These are phyloP conservation scores for Augiades crinisus DNA, from an alignment of 2,888 invertebrate genomes.

Conservation along the genomic window DNA sequence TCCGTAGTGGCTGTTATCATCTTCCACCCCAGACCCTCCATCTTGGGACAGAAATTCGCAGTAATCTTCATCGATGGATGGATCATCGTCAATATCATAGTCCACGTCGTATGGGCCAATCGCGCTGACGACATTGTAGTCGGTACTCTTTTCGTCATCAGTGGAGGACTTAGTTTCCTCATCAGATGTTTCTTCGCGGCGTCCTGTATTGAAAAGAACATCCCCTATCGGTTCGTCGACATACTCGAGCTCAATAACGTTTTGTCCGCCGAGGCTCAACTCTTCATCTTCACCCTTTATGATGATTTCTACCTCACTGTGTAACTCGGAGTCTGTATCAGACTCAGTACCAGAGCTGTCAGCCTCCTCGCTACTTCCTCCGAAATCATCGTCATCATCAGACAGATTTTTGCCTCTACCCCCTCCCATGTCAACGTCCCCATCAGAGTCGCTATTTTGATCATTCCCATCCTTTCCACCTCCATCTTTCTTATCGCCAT, in stretches of 20 bases:
- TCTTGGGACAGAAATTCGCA: conserved; percentile 3
- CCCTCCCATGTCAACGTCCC: not conserved
- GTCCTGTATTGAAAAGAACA: too few species aligned
- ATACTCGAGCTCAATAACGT: too few species aligned
- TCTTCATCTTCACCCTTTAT: too few species aligned
- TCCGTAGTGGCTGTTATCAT: not conserved
- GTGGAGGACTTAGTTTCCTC: not conserved
- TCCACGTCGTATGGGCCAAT: not conserved
- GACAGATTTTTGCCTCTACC: not conserved
- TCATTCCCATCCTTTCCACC: not conserved
- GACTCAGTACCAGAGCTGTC: too few species aligned
- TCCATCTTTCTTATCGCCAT: not conserved
- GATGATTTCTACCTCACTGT: too few species aligned
- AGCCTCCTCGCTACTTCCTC: not conserved
- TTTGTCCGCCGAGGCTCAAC: too few species aligned
- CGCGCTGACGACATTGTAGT: not conserved
- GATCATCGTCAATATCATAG: not conserved
- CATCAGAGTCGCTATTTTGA: not conserved
- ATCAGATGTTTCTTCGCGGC: too few species aligned
- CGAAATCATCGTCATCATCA: not conserved
- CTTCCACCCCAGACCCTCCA: not conserved
- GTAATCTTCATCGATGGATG: not conserved
- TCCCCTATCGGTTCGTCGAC: too few species aligned
- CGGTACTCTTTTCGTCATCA: not conserved
- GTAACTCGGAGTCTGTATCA: too few species aligned